A percentile compares a stretch with the other conserved stretches of the same genome.
Evolutionary conservation across 2,888 invertebrate genomes (phyloP).

Genomic region (Agrotis segetum): DNA sequence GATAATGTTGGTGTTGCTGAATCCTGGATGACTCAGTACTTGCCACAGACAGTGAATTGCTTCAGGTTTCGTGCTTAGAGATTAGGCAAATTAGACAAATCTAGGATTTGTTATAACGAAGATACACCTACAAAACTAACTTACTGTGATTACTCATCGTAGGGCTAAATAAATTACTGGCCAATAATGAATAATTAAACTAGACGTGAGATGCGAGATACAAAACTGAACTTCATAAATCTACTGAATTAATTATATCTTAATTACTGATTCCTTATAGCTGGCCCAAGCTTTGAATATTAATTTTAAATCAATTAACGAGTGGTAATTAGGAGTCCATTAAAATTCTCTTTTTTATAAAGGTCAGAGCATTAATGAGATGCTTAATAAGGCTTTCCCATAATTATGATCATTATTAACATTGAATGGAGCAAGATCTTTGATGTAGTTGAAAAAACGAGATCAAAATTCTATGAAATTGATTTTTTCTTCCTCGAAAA

Average conservation of each 20-base stretch:
- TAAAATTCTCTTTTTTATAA: not conserved
- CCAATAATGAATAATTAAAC: not conserved
- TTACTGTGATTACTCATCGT: too few relatives aligned
- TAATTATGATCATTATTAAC: not conserved
- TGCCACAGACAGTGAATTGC: constrained; percentile 1
- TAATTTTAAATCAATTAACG: not conserved
- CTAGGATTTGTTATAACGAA: too few relatives aligned
- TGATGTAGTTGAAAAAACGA: too few relatives aligned
- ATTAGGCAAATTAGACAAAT: too few relatives aligned
- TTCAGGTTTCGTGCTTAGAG: not conserved
- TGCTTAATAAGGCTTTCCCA: not conserved
- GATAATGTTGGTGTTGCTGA: constrained; percentile 13
- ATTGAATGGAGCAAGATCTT: not conserved
- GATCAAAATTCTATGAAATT: too few relatives aligned
- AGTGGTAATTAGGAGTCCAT: not conserved
- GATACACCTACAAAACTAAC: too few relatives aligned
- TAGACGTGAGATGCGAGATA: not conserved
- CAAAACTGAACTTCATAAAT: not conserved
- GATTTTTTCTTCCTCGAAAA: too few relatives aligned
- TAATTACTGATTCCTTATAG: not conserved
- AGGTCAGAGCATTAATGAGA: not conserved
- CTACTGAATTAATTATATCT: too few relatives aligned
- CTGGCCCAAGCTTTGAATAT: not conserved
- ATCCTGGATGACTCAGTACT: constrained; percentile 24
- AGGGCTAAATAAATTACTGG: too few relatives aligned